Percentiles rank a stretch among this genome's conserved stretches.
Evolutionary conservation across 2,888 invertebrate species (phyloP).

Genomic region (Caradrina clavipalpis): DNA sequence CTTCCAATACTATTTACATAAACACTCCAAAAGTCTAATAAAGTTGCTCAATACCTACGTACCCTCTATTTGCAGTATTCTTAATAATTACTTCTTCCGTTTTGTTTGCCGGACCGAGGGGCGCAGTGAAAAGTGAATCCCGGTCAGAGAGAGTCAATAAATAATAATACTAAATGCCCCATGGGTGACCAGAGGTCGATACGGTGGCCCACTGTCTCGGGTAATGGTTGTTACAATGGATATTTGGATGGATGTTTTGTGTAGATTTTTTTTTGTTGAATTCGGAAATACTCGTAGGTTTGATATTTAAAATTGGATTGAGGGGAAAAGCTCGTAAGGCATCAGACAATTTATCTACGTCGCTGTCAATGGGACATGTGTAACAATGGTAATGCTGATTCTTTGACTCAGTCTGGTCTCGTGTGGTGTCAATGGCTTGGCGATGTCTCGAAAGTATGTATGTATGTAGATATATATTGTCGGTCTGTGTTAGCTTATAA

Average conservation of each 20-base stretch:
- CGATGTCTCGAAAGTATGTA: neutral
- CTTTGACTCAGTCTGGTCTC: neutral
- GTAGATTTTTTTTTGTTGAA: constrained; percentile 9
- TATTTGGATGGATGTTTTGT: constrained; percentile 20
- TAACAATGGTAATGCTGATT: neutral
- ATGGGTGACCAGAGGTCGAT: constrained; percentile 80
- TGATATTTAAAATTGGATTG: neutral
- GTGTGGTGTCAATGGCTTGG: neutral
- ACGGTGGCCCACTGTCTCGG: constrained; percentile 61
- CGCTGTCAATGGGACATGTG: neutral
- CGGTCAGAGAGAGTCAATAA: constrained; percentile 85
- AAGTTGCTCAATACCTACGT: constrained; percentile 71
- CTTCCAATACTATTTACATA: constrained; percentile 58
- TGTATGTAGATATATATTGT: too few species aligned
- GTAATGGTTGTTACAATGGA: constrained; percentile 49
- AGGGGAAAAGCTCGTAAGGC: neutral
- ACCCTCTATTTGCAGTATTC: constrained; percentile 87
- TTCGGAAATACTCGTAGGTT: neutral
- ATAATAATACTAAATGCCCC: constrained; percentile 89
- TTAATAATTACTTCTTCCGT: constrained; percentile 90
- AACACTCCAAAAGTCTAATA: constrained; percentile 76
- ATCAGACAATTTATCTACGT: too few species aligned
- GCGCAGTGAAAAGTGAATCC: constrained; percentile 84
- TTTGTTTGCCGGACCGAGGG: constrained; percentile 84
- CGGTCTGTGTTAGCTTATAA: too few species aligned